Base-by-base conservation (phyloP, 2,797 vertebrate species). In the Arnoldichthys spilopterus region DNA sequence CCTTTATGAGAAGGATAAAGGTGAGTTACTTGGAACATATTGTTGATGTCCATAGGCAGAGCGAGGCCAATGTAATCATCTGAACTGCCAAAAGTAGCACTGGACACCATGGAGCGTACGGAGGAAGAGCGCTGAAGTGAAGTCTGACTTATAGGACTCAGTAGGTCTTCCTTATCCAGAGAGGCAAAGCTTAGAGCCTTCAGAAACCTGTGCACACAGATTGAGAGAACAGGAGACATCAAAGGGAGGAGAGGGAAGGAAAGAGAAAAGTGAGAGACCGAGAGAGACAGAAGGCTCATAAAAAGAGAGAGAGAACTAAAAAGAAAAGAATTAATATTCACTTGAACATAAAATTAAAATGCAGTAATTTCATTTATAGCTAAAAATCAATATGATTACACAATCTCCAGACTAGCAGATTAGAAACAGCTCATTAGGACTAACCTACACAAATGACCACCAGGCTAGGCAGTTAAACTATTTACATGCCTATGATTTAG, bases 131-230 rank as follows among this genome's bases (percentile, higher is more conserved):
- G 97, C 16, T 99, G 98, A 76, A 99, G 92, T 4, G 97, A 96
- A 82, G 94, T 98, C 90, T 99, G 95, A 91, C 97, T 99, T 91
- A 99, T 98, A 78, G 98, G 98, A 84, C 97, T 98, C 85, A 99
- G 92, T 8, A 99, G 93, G 66, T 99, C 97, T 92, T 98, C 98
- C 91, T 98, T 99, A 90, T 99, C 97, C 90, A 99, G 92, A 0
- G 97, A 99, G 72, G 97, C 98, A 12, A 98, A 99, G 91, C 98
- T 99, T 90, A 99, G 93, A 81, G 98, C 97, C 94, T 98, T 99
- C 91, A 99, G 94, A 85, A 99, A 99, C 93, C 98, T 99, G 91
- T 79, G 86, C 2, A 53, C 16, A 45, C 66, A 72, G 11, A 77
- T 11, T 88, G 87, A 83, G 77, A 70, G 62, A 62, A 24, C 32